Evolutionary conservation across 2,113 vertebrate genomes (phyloP).

Genomic region (Pelvicachromis taeniatus): DNA sequence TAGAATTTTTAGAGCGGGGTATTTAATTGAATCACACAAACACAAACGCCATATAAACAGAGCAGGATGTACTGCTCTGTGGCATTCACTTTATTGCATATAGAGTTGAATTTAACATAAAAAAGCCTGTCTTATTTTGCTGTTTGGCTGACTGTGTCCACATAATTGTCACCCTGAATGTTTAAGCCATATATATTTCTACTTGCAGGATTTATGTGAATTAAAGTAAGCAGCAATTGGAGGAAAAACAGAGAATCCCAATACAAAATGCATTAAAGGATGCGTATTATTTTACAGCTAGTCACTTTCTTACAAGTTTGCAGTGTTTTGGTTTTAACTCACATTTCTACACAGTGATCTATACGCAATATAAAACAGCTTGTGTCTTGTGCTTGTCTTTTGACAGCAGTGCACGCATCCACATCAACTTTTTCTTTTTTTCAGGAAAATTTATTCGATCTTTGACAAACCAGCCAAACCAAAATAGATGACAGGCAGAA

Average conservation of each 20-base stretch:
- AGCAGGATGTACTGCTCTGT: neutral
- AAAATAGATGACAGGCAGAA: neutral
- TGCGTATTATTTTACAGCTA: neutral
- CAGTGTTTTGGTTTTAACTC: neutral
- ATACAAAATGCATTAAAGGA: neutral
- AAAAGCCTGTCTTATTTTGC: neutral
- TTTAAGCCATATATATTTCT: neutral
- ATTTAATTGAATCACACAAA: neutral
- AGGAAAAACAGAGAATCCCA: neutral
- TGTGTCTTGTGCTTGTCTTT: neutral
- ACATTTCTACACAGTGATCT: neutral
- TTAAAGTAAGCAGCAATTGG: neutral
- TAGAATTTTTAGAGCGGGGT: neutral
- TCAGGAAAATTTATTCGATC: neutral
- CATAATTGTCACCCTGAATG: neutral
- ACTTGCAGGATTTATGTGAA: neutral
- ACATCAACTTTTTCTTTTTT: neutral
- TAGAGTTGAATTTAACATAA: neutral
- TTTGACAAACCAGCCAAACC: neutral
- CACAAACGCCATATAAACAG: neutral
- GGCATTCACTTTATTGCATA: neutral
- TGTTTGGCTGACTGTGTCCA: neutral
- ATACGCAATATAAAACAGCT: neutral
- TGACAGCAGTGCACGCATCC: neutral
- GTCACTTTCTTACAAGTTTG: neutral